These are phyloP conservation scores for Rhamnusium bicolor DNA, from an alignment of 2,888 invertebrate species.

Conservation along the genomic window DNA sequence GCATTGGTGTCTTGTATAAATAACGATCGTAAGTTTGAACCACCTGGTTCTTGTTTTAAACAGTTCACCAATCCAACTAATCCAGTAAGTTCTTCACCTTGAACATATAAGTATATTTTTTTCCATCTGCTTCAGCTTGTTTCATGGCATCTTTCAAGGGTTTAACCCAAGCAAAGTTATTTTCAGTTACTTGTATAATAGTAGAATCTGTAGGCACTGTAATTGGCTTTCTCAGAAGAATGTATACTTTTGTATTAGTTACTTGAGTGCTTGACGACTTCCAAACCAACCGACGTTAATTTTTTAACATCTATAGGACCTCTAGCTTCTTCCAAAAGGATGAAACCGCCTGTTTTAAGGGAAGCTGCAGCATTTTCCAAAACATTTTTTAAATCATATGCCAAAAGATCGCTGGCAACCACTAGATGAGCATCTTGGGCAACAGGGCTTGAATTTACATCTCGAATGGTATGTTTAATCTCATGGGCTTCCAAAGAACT, in stretches of 20 bases:
- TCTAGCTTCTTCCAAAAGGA: constrained; percentile 82
- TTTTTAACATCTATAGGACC: constrained; percentile 68
- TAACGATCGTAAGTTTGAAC: constrained; percentile 69
- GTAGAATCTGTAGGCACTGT: constrained; percentile 67
- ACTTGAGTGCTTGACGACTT: constrained; percentile 77
- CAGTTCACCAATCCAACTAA: constrained; percentile 84
- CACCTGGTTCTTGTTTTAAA: constrained; percentile 76
- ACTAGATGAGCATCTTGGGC: constrained; percentile 81
- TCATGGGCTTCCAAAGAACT: constrained; percentile 75
- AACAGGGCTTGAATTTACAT: constrained; percentile 75
- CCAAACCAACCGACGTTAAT: constrained; percentile 70
- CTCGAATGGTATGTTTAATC: constrained; percentile 79
- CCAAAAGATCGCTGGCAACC: constrained; percentile 78
- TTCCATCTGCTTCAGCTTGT: constrained; percentile 76
- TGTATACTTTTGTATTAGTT: constrained; percentile 77
- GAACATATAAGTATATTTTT: constrained; percentile 79
- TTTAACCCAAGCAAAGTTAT: constrained; percentile 86
- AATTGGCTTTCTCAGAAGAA: constrained; percentile 78
- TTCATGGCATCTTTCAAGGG: constrained; percentile 83
- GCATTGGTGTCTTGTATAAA: constrained; percentile 75
- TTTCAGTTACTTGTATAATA: constrained; percentile 81
- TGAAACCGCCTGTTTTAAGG: constrained; percentile 80
- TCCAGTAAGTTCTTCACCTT: constrained; percentile 83
- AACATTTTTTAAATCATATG: constrained; percentile 72
- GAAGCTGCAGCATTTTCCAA: constrained; percentile 77